Evolutionary conservation across 2,888 invertebrate species (phyloP), one percentile per base, ranked within the genome.

Genomic region (Macrosiphum euphorbiae): DNA sequence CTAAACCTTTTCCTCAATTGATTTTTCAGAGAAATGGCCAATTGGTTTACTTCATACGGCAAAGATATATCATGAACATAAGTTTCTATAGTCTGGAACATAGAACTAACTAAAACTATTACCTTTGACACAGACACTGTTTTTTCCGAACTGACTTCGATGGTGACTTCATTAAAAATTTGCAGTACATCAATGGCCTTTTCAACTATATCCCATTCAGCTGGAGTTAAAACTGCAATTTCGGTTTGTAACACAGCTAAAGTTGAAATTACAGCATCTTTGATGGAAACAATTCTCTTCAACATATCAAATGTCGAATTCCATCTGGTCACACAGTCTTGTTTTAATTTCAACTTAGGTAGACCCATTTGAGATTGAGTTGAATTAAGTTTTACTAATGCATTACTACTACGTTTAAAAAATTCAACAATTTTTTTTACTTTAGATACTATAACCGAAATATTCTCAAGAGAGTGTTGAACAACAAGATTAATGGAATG

Each of bases 91-190:
- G 58, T 91, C 41, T 94, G 91, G 3, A 52, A 52, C 84, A 94
- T 91, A 41, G 87, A 88, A 52, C 85, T 94, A 41, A 89, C 89
- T 90, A 94, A 78, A 85, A 92, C 89, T 28, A 91, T 92, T 44
- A 91, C 58, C 58, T 94, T 94, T 67, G 94, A 94, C 41, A 94
- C 50, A 35, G 94, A 92, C 20, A 94, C 88, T 35, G 91, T 94
- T 85, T 94, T 94, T 52, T 94, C 94, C 28, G 89, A 89, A 67
- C 94, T 94, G 26, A 94, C 90, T 92, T 94, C 94, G 58, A 91
- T 91, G 20, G 94, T 94, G 35, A 94, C 92, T 84, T 94, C 95
- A 61, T 92, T 94, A 11, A 94, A 94, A 55, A 94, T 94, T 88
- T 94, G 88, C 13, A 94, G 84, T 11, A 94, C 13, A 5, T 61